Percentiles rank a stretch among this genome's conserved stretches.
These are phyloP conservation scores for Glossophaga mutica DNA, from an alignment of 2,797 vertebrate genomes.

Conservation along the genomic window DNA sequence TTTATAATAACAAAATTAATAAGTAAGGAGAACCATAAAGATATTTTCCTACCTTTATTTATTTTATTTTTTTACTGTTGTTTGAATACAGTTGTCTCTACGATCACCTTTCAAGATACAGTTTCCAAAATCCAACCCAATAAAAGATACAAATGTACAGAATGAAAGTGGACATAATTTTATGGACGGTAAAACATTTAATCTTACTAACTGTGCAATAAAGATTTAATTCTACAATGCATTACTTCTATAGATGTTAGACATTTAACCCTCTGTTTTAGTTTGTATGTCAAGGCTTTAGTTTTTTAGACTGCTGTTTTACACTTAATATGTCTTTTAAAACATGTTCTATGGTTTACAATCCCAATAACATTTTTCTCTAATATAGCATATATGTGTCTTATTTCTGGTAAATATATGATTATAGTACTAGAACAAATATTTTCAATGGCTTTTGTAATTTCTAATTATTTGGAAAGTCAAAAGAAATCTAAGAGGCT, in stretches of 20 bases:
- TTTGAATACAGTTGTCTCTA: neutral
- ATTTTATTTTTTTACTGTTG: no score
- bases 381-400: neutral
- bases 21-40: constrained; percentile 55
- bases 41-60: constrained; percentile 60
- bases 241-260: constrained; percentile 9
- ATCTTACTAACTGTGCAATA: constrained; percentile 59
- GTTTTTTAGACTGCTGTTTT: constrained; percentile 66
- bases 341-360: constrained; percentile 54
- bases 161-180: constrained; percentile 65
- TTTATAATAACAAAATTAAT: constrained; percentile 60
- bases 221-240: constrained; percentile 66
- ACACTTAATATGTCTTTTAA: constrained; percentile 66
- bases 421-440: neutral
- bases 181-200: constrained; percentile 60
- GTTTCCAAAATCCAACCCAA: constrained; percentile 56
- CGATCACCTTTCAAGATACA: constrained; percentile 53
- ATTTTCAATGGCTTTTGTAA: neutral
- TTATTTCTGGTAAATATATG: neutral
- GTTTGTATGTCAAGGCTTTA: constrained; percentile 53
- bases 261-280: constrained; percentile 49
- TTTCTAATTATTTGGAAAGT: neutral
- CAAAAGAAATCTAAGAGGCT: constrained; percentile 21
- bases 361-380: neutral
- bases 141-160: constrained; percentile 62